These are phyloP conservation scores for Polyergus mexicanus DNA, from an alignment of 1,140 invertebrate genomes.

Conservation along the genomic window DNA sequence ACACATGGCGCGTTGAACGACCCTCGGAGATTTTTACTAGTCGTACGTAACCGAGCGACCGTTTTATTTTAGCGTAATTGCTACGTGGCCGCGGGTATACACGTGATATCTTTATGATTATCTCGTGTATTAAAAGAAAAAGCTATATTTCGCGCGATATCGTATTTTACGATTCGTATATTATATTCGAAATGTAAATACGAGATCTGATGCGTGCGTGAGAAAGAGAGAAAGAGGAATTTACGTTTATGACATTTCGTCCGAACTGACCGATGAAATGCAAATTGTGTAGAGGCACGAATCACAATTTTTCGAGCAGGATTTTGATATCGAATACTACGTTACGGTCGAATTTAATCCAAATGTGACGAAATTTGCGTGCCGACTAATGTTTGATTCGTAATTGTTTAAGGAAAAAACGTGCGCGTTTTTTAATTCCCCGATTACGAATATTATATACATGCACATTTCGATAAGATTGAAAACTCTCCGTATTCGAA, in stretches of 20 bases:
- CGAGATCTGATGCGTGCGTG: background rate
- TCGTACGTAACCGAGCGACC: background rate
- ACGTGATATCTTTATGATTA: background rate
- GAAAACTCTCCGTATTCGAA: background rate
- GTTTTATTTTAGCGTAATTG: slow-evolving; percentile 37
- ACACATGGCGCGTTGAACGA: background rate
- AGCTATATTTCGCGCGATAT: background rate
- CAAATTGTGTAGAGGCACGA: slow-evolving; percentile 32
- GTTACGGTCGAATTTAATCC: slow-evolving; percentile 20
- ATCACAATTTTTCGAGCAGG: slow-evolving; percentile 14
- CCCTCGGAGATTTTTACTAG: slow-evolving; percentile 10
- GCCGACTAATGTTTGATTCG: background rate
- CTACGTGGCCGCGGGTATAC: background rate
- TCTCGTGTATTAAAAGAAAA: background rate
- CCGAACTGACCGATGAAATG: slow-evolving; percentile 38
- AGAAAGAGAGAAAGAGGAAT: background rate
- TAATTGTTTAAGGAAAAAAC: background rate
- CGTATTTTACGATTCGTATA: background rate
- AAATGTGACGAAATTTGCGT: background rate
- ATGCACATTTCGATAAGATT: no score
- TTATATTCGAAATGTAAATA: slow-evolving; percentile 18
- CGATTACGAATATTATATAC: background rate
- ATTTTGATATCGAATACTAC: slow-evolving; percentile 10
- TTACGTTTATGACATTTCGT: background rate
- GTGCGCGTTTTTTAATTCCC: background rate